Conservation (phyloP, 2,797 vertebrate genomes). For the Brotula barbata region DNA sequence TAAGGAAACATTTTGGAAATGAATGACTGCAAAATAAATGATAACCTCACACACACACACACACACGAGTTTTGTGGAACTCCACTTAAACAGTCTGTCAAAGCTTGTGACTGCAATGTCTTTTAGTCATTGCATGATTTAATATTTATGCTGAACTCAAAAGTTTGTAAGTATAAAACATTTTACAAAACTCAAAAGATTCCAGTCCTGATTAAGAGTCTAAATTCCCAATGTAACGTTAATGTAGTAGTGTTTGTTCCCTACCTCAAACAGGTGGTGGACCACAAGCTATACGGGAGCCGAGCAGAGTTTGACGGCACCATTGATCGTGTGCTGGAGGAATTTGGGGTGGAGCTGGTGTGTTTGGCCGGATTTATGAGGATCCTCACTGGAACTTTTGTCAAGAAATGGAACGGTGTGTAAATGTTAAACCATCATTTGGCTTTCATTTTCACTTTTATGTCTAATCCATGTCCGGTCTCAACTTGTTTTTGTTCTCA, state of each 20-base stretch:
- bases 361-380: slow-evolving; percentile 98
- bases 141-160: too few species aligned
- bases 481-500: neutral
- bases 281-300: slow-evolving; percentile 90
- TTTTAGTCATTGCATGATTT: too few species aligned
- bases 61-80: too few species aligned
- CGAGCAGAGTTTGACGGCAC: slow-evolving; percentile 87
- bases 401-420: slow-evolving; percentile 92
- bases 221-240: neutral
- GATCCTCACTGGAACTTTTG: slow-evolving; percentile 90
- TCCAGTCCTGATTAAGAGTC: neutral
- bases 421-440: neutral
- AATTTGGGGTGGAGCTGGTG: slow-evolving; percentile 87
- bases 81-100: too few species aligned
- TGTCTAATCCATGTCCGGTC: neutral
- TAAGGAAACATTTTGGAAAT: too few species aligned
- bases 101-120: too few species aligned
- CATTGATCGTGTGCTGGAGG: slow-evolving; percentile 85
- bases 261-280: slow-evolving; percentile 81
- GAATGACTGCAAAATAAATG: too few species aligned
- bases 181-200: too few species aligned
- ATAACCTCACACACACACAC: too few species aligned
- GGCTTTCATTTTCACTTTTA: too few species aligned
- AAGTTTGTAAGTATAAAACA: too few species aligned
- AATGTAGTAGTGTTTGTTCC: neutral